A percentile compares a stretch with the other conserved stretches of the same genome.
Evolutionary conservation across 2,113 vertebrate genomes (phyloP).

Genomic region (Peromyscus leucopus): DNA sequence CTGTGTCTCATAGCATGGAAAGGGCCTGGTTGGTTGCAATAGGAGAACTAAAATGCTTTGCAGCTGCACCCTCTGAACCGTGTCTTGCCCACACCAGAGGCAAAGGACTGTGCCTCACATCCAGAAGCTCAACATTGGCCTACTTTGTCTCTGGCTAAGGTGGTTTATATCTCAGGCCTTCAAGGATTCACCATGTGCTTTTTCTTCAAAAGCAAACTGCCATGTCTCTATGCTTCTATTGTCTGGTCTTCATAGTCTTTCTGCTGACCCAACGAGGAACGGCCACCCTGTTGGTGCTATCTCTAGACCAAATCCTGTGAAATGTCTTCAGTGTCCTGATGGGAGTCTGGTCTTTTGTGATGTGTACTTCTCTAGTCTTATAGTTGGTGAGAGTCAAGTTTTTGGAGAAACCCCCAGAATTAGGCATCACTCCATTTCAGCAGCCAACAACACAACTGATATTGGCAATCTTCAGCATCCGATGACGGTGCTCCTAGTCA

Average conservation of each 20-base stretch:
- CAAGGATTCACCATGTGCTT: background rate
- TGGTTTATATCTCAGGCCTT: background rate
- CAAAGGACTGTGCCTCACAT: background rate
- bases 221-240: background rate
- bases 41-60: background rate
- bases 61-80: background rate
- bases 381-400: background rate
- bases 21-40: background rate
- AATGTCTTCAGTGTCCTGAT: background rate
- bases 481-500: background rate
- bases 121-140: background rate
- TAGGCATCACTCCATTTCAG: background rate
- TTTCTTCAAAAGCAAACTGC: background rate
- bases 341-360: background rate
- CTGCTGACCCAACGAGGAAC: background rate
- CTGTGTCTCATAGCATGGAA: slow-evolving; percentile 14
- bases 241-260: background rate
- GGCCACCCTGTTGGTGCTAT: background rate
- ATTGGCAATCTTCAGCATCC: slow-evolving; percentile 35
- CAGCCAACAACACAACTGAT: background rate
- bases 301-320: background rate
- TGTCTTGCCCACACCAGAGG: background rate
- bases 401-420: background rate
- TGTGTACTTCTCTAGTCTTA: rapidly evolving
- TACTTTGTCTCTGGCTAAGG: background rate